These are phyloP conservation scores for Caenorhabditis tropicalis DNA, from an alignment of 1,140 invertebrate species.

Conservation along the genomic window DNA sequence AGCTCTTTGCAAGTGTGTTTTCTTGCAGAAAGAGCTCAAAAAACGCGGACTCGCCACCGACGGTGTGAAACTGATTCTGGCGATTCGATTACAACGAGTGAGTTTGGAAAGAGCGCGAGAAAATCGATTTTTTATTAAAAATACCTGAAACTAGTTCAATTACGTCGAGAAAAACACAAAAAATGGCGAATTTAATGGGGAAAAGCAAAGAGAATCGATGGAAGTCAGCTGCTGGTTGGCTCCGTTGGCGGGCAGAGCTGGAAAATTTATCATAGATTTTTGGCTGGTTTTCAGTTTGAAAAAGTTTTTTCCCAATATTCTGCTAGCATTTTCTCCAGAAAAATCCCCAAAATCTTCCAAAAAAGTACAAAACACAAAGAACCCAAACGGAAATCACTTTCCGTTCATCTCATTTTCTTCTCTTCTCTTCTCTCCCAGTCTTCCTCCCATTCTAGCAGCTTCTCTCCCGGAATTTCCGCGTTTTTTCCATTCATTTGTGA, in stretches of 20 bases:
- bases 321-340: too few species aligned
- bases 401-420: conserved; percentile 6
- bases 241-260: conserved; percentile 11
- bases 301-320: too few species aligned
- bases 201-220: not conserved
- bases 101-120: not conserved
- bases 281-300: too few species aligned
- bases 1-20: not conserved
- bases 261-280: not conserved
- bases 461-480: not conserved
- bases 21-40: not conserved
- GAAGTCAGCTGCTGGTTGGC: not conserved
- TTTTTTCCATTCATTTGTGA: not conserved
- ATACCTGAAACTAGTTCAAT: not conserved
- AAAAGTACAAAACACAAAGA: not conserved
- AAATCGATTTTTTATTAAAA: not conserved
- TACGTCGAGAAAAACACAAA: not conserved
- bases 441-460: not conserved
- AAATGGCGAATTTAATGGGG: not conserved
- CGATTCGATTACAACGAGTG: not conserved
- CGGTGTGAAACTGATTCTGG: not conserved
- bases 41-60: not conserved
- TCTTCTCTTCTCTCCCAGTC: not conserved
- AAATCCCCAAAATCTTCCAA: too few species aligned
- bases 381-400: not conserved